phyloP scores from a whole-genome alignment of 2,797 vertebrate genomes.

The Chloroceryle inda region DNA sequence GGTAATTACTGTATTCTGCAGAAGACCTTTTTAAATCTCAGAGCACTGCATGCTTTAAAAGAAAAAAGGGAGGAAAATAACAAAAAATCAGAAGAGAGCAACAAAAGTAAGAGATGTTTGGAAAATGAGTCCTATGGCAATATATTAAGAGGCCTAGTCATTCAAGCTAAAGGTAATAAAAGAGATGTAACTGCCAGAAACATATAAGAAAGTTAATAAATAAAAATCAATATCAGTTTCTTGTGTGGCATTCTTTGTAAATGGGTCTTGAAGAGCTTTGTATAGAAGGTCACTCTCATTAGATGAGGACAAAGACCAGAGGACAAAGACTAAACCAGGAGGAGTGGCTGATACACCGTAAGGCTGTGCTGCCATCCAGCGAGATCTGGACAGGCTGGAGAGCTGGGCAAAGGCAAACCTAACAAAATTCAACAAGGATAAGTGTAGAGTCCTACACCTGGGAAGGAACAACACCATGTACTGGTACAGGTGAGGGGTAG shows the following conservation, averaged over 20 bases:
- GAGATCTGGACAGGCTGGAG: too few relatives aligned
- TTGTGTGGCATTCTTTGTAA: neutral
- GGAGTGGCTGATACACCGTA: too few relatives aligned
- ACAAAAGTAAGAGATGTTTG: neutral
- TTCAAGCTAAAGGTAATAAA: constrained; percentile 13
- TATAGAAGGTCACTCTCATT: neutral
- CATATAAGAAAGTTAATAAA: constrained; percentile 5
- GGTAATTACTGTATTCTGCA: neutral
- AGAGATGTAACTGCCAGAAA: neutral
- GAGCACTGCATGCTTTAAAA: neutral
- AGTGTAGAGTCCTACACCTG: too few relatives aligned
- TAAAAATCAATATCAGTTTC: neutral
- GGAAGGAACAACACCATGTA: too few relatives aligned
- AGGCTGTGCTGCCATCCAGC: too few relatives aligned
- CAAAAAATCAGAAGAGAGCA: neutral
- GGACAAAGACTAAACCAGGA: too few relatives aligned
- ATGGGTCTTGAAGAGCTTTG: neutral
- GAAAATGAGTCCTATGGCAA: neutral
- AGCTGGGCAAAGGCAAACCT: too few relatives aligned
- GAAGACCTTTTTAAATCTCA: neutral
- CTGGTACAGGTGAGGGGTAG: too few relatives aligned
- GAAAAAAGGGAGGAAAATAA: neutral
- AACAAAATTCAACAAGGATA: too few relatives aligned
- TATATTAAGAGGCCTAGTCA: neutral
- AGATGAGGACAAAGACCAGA: neutral